Evolutionary conservation across 2,797 vertebrate genomes (phyloP).

Genomic region (Gambusia yucatana): DNA sequence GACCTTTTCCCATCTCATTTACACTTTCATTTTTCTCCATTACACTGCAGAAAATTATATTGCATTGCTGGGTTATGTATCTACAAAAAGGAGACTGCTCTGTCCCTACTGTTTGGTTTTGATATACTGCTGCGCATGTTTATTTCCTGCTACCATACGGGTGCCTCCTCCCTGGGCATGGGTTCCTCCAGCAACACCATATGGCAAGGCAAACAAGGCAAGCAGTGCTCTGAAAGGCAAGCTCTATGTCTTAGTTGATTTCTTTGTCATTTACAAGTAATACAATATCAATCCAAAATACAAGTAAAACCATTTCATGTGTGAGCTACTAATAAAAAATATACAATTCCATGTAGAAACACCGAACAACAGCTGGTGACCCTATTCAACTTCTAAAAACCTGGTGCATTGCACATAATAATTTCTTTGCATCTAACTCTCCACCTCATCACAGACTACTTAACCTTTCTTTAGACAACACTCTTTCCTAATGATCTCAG

Average conservation of each 20-base stretch:
- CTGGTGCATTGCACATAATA: background rate
- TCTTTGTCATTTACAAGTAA: conserved; percentile 8
- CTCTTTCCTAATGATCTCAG: background rate
- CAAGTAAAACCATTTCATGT: background rate
- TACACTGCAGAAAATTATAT: conserved; percentile 10
- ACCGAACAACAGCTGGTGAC: conserved; percentile 23
- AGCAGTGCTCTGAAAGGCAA: conserved; percentile 42
- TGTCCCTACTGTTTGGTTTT: conserved; percentile 51
- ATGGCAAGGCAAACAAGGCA: conserved; percentile 66
- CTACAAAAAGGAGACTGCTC: conserved; percentile 20
- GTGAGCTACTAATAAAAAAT: background rate
- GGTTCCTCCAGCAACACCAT: conserved; percentile 66
- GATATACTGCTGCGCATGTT: conserved; percentile 53
- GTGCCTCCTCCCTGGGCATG: conserved; percentile 56
- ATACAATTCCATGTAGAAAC: background rate
- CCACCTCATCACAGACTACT: background rate
- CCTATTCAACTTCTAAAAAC: conserved; percentile 8
- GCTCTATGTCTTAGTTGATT: conserved; percentile 21
- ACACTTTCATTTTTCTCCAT: conserved; percentile 46
- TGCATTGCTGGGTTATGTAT: conserved; percentile 11
- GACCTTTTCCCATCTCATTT: conserved; percentile 43
- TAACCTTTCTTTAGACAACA: background rate
- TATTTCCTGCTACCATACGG: conserved; percentile 76
- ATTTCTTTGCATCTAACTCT: background rate
- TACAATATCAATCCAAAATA: conserved; percentile 1